These are phyloP conservation scores for Busseola fusca DNA, from an alignment of 2,888 invertebrate genomes.

Conservation along the genomic window DNA sequence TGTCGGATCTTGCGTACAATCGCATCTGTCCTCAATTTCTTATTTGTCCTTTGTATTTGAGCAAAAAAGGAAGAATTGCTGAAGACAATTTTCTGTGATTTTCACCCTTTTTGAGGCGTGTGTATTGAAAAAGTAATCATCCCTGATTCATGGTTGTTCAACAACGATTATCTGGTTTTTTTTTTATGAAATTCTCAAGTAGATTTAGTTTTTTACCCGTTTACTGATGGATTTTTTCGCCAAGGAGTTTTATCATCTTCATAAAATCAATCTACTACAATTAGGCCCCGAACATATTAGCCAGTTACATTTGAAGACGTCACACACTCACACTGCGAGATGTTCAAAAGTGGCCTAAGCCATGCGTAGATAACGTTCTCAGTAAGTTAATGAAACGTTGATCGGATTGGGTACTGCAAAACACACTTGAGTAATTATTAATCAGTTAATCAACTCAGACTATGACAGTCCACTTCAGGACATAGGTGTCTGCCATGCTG, in stretches of 20 bases:
- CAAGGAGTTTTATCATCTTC: neutral
- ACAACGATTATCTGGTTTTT: neutral
- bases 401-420: neutral
- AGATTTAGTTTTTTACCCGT: neutral
- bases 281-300: neutral
- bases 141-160: conserved; percentile 50
- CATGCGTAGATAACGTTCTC: neutral
- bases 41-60: conserved; percentile 56
- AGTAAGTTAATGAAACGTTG: neutral
- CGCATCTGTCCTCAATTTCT: conserved; percentile 69
- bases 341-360: neutral
- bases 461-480: neutral
- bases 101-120: conserved; percentile 42
- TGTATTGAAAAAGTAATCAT: conserved; percentile 44
- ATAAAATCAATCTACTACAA: neutral
- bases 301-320: neutral
- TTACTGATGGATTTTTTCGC: neutral
- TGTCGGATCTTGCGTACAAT: conserved; percentile 58
- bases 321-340: neutral
- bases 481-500: neutral
- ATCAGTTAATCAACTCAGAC: neutral
- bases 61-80: conserved; percentile 35
- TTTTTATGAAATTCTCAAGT: conserved; percentile 23
- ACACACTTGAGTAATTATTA: neutral
- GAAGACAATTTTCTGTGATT: conserved; percentile 59